Percentiles rank a stretch among this genome's conserved stretches.
These are phyloP conservation scores for Drosophila arizonae DNA, from an alignment of 1,140 invertebrate genomes.

Conservation along the genomic window DNA sequence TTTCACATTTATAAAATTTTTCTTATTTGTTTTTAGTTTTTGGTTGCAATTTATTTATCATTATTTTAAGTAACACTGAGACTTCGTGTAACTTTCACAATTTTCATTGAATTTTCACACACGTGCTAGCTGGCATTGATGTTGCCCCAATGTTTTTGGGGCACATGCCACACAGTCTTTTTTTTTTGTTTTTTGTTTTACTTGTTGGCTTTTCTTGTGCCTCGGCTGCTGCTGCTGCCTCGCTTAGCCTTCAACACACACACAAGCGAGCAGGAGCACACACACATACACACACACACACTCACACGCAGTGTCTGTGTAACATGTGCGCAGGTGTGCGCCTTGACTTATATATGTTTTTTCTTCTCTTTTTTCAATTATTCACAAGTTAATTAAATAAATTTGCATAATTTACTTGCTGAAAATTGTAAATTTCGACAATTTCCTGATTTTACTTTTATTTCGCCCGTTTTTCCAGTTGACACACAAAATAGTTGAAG, in stretches of 20 bases:
- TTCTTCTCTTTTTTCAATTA: conserved; percentile 53
- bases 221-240: conserved; percentile 31
- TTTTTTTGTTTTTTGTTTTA: conserved; percentile 58
- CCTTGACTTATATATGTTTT: conserved; percentile 52
- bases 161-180: conserved; percentile 35
- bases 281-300: conserved; percentile 38
- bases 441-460: conserved; percentile 6
- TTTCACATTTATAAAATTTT: too few species aligned
- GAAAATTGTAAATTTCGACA: conserved; percentile 8
- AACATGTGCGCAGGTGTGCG: conserved; percentile 77
- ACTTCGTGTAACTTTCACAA: conserved; percentile 25
- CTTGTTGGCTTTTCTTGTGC: conserved; percentile 72
- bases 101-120: conserved; percentile 18
- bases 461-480: conserved; percentile 6
- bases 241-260: conserved; percentile 73
- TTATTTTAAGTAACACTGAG: background rate
- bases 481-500: conserved; percentile 24
- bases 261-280: conserved; percentile 24
- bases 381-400: conserved; percentile 49
- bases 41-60: background rate
- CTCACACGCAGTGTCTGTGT: conserved; percentile 6
- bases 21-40: background rate
- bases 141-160: conserved; percentile 15
- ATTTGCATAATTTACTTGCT: conserved; percentile 39
- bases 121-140: conserved; percentile 43